A percentile compares a stretch with the other conserved stretches of the same genome.
phyloP scores from a whole-genome alignment of 2,113 vertebrate genomes.

The Tonatia bakeri region DNA sequence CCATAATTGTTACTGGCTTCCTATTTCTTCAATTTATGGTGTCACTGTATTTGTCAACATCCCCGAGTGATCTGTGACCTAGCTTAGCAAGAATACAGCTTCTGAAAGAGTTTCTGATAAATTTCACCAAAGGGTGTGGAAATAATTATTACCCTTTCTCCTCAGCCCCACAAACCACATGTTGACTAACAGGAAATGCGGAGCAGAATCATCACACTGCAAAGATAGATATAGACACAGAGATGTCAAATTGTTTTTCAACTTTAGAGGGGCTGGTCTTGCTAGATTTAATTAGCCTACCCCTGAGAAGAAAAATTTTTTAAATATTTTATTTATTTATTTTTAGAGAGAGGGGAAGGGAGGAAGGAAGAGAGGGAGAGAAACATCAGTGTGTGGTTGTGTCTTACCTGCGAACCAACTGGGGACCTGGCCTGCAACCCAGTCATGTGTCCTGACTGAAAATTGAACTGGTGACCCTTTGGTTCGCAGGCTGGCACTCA shows the following conservation, averaged over 20 bases:
- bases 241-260: slow-evolving; percentile 32
- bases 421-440: no score
- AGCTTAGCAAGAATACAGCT: background rate
- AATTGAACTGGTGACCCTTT: no score
- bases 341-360: no score
- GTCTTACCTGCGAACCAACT: no score
- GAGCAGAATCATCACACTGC: background rate
- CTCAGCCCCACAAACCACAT: background rate
- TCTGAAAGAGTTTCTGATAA: slow-evolving; percentile 18
- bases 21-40: background rate
- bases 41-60: slow-evolving; percentile 6
- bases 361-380: no score
- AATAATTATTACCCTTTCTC: background rate
- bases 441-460: no score
- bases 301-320: slow-evolving; percentile 37
- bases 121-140: background rate
- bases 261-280: slow-evolving; percentile 8
- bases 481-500: no score
- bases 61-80: background rate
- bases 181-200: background rate
- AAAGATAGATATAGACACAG: background rate
- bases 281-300: slow-evolving; percentile 56
- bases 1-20: background rate
- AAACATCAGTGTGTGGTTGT: no score
- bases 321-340: no score